Base-by-base conservation (phyloP, 2,888 invertebrate genomes). In the Meta bourneti region DNA sequence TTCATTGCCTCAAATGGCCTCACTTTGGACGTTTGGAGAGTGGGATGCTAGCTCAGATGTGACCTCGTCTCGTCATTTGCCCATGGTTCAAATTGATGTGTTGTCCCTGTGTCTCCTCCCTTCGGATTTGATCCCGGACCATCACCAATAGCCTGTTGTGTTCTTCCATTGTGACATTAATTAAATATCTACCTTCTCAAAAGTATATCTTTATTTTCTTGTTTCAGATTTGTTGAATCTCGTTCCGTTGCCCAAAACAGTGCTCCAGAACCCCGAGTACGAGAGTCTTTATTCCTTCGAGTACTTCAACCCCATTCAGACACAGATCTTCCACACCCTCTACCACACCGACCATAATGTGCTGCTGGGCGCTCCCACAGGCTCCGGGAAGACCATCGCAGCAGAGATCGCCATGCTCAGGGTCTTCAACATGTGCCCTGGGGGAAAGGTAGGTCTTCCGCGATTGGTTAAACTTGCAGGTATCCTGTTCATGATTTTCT, bases 251-350 rank as follows among this genome's bases (percentile, higher is more conserved):
- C 97, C 99, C 0, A 96, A 98, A 54, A 96, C 96, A 49, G 98
- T 97, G 0, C 95, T 99, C 19, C 96, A 97, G 94, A 97, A 98
- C 94, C 95, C 96, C 0, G 95, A 96, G 0, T 98, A 97, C 94
- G 97, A 99, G 95, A 95, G 96, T 82, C 96, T 99, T 5, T 99
- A 98, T 95, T 94, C 94, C n/a, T 99, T 99, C 95, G 96, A 97
- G 0, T 98, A 99, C 95, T 99, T 99, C 95, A 99, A 99, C 95
- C 99, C 99, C 0, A 98, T 99, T 93, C 99, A 99, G 95, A 99
- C 99, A 0, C 99, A 99, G 95, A 97, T 99, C 93, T 99, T 99
- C 95, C 98, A 99, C 95, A 97, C 98, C 79, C 95, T 99, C 7
- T 99, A 98, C 95, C 97, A 99, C 94, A 98, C 98, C 0, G 98